phyloP scores from a whole-genome alignment of 1,140 invertebrate genomes.

The Bombus turneri region DNA sequence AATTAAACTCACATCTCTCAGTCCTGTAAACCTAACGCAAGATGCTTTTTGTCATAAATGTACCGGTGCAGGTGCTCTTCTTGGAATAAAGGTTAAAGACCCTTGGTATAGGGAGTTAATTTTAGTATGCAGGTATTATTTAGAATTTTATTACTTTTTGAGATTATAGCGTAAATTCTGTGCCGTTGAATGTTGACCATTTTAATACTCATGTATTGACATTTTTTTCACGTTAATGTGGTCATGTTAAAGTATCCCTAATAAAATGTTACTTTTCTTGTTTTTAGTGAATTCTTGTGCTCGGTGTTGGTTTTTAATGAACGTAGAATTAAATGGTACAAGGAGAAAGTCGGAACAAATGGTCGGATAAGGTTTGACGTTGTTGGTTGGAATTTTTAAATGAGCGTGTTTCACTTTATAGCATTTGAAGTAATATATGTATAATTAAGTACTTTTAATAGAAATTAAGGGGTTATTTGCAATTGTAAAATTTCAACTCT shows the following conservation, averaged over 20 bases:
- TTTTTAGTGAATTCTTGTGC: background rate
- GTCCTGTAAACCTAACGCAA: no score
- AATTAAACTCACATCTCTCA: no score
- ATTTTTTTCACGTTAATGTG: background rate
- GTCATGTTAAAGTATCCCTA: background rate
- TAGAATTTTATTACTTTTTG: background rate
- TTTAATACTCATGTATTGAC: background rate
- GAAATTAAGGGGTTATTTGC: background rate
- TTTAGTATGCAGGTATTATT: background rate
- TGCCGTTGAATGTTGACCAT: background rate
- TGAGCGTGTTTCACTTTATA: background rate
- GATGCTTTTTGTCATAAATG: no score
- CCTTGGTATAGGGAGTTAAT: background rate
- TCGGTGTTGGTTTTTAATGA: background rate
- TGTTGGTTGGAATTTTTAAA: conserved; percentile 8
- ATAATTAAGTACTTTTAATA: background rate
- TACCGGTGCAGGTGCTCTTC: no score
- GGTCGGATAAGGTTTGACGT: background rate
- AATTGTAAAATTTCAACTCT: background rate
- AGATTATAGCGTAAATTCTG: background rate
- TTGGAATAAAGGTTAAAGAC: no score
- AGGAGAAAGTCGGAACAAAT: background rate
- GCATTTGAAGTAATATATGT: background rate
- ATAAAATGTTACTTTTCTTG: background rate
- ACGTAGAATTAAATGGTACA: background rate